Evolutionary conservation across 2,888 invertebrate genomes (phyloP).

Genomic region (Melolontha melolontha): DNA sequence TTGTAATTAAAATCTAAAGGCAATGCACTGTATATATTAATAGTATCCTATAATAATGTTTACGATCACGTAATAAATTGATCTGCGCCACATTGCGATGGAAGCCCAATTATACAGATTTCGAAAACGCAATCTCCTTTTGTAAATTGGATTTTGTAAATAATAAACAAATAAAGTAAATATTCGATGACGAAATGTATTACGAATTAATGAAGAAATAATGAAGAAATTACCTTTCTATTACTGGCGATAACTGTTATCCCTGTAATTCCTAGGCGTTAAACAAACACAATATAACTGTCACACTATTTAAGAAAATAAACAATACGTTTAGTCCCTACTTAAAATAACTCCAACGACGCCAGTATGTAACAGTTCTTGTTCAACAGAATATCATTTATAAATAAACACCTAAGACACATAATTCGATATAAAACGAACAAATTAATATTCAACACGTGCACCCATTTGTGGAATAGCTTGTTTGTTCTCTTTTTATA

Average conservation of each 20-base stretch:
- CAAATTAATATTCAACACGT: conserved; percentile 32
- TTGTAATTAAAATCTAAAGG: no score
- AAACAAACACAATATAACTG: conserved; percentile 37
- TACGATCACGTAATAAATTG: no score
- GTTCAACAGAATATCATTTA: conserved; percentile 13
- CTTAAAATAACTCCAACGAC: conserved; percentile 32
- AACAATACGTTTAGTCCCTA: conserved; percentile 19
- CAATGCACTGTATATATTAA: no score
- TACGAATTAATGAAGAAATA: conserved; percentile 6
- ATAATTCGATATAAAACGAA: conserved; percentile 26
- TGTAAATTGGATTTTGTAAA: neutral
- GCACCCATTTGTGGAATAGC: conserved; percentile 27
- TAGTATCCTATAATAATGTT: no score
- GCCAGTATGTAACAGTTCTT: conserved; percentile 19
- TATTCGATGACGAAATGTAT: neutral
- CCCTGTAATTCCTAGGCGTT: conserved; percentile 12
- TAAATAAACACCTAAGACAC: conserved; percentile 36
- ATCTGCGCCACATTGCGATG: no score
- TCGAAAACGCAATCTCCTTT: no score
- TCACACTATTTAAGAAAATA: conserved; percentile 30
- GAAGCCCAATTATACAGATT: no score
- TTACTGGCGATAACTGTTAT: conserved; percentile 1
- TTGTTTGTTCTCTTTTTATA: conserved; percentile 25
- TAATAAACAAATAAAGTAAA: conserved; percentile 3
- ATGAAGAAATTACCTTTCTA: conserved; percentile 16